These are phyloP conservation scores for Cyaniris semiargus DNA, from an alignment of 2,888 invertebrate genomes.

Conservation along the genomic window DNA sequence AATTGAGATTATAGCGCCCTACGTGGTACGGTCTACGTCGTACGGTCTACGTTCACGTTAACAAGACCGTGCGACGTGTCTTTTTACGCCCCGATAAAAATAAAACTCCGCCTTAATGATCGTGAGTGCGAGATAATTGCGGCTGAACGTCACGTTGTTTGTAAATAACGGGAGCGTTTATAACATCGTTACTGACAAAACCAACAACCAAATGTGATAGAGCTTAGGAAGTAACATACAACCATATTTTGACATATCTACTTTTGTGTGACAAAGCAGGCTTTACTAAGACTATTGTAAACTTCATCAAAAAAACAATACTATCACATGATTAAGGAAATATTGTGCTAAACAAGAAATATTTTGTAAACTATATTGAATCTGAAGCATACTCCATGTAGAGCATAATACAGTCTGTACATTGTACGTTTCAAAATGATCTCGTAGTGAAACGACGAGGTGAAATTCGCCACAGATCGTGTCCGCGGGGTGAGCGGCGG, in stretches of 20 bases:
- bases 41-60: constrained; percentile 56
- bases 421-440: constrained; percentile 9
- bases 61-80: constrained; percentile 51
- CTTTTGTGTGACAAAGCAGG: neutral
- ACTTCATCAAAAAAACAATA: too few relatives aligned
- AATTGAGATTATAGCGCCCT: constrained; percentile 68
- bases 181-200: neutral
- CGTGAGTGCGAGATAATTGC: constrained; percentile 36
- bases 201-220: neutral
- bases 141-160: neutral
- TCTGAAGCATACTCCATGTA: neutral
- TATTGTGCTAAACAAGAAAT: too few relatives aligned
- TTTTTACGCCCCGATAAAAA: constrained; percentile 33
- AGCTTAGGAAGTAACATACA: neutral
- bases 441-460: constrained; percentile 32
- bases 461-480: constrained; percentile 13
- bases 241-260: neutral
- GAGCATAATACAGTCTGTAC: neutral
- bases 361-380: neutral
- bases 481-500: neutral
- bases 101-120: constrained; percentile 36
- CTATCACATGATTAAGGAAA: too few relatives aligned
- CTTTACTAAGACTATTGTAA: neutral
- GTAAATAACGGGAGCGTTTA: neutral
- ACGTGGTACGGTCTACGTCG: constrained; percentile 45